A percentile compares a stretch with the other conserved stretches of the same genome.
These are phyloP conservation scores for Metellina segmentata DNA, from an alignment of 2,888 invertebrate genomes.

Conservation along the genomic window DNA sequence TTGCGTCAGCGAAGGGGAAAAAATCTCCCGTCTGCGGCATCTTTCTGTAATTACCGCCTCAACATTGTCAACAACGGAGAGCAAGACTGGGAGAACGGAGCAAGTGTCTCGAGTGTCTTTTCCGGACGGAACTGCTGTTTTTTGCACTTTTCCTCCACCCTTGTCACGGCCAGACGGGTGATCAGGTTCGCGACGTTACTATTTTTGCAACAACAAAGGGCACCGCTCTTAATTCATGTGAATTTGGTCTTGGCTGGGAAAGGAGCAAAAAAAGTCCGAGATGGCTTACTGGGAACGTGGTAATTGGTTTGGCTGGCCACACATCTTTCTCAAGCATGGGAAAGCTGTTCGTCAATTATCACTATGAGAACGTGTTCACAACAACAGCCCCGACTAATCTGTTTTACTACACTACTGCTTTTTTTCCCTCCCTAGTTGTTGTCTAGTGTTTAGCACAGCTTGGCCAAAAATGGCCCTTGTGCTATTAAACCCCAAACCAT, in stretches of 20 bases:
- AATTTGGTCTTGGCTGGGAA: background rate
- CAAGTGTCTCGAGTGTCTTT: slow-evolving; percentile 68
- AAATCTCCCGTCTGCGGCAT: too few relatives aligned
- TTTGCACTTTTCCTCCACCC: background rate
- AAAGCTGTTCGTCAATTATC: too few relatives aligned
- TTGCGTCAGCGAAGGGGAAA: too few relatives aligned
- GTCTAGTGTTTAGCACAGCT: too few relatives aligned
- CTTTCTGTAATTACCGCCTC: too few relatives aligned
- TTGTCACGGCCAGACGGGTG: background rate
- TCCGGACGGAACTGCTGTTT: slow-evolving; percentile 17
- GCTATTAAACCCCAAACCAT: too few relatives aligned
- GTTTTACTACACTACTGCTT: too few relatives aligned
- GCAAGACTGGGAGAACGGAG: slow-evolving; percentile 33
- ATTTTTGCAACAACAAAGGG: background rate
- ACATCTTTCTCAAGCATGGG: too few relatives aligned
- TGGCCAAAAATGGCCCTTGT: too few relatives aligned
- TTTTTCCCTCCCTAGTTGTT: too few relatives aligned
- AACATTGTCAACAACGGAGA: slow-evolving; percentile 52
- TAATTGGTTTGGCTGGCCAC: background rate
- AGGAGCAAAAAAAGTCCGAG: background rate
- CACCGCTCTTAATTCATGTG: background rate
- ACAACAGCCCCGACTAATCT: too few relatives aligned
- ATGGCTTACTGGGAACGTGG: background rate
- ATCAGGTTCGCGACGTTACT: background rate
- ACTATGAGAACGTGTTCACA: too few relatives aligned